A percentile compares a stretch with the other conserved stretches of the same genome.
Conservation (phyloP, 2,888 invertebrate genomes). For the Sicus ferrugineus region DNA sequence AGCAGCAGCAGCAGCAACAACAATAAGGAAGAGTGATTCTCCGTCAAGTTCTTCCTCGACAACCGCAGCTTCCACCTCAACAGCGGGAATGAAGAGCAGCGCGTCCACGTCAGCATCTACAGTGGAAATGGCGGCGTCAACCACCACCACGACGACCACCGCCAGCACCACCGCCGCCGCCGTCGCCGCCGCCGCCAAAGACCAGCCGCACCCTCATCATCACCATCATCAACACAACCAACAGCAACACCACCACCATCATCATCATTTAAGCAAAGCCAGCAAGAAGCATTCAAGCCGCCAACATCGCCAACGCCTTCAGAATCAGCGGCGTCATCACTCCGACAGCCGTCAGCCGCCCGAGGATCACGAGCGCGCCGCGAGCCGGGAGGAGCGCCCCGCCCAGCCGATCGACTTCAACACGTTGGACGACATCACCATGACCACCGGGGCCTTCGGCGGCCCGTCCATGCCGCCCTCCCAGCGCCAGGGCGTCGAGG, state of each 20-base stretch:
- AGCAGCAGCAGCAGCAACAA: constrained; percentile 4
- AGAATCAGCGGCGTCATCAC: constrained; percentile 46
- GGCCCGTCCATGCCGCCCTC: not conserved
- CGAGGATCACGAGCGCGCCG: constrained; percentile 38
- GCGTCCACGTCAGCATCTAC: constrained; percentile 33
- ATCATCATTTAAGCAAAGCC: constrained; percentile 38
- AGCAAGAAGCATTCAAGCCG: constrained; percentile 45
- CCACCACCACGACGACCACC: constrained; percentile 31
- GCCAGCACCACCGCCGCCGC: constrained; percentile 27
- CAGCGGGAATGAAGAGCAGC: constrained; percentile 27
- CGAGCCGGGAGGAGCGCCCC: constrained; percentile 33
- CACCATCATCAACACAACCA: constrained; percentile 37
- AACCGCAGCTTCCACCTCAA: constrained; percentile 4
- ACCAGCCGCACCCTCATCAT: constrained; percentile 39
- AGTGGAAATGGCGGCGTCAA: too few species aligned
- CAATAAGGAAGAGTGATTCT: not conserved
- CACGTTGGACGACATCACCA: constrained; percentile 42
- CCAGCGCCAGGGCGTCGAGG: not conserved
- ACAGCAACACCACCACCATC: constrained; percentile 34
- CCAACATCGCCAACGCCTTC: constrained; percentile 41
- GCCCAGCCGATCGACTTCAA: constrained; percentile 45
- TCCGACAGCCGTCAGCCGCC: constrained; percentile 41
- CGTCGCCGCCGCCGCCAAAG: constrained; percentile 26
- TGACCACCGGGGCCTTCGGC: constrained; percentile 29
- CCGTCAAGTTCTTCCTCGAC: not conserved